Evolutionary conservation across 1,140 invertebrate species (phyloP), one percentile per base, ranked within the genome.

Genomic region (Lasaia peninsularis): DNA sequence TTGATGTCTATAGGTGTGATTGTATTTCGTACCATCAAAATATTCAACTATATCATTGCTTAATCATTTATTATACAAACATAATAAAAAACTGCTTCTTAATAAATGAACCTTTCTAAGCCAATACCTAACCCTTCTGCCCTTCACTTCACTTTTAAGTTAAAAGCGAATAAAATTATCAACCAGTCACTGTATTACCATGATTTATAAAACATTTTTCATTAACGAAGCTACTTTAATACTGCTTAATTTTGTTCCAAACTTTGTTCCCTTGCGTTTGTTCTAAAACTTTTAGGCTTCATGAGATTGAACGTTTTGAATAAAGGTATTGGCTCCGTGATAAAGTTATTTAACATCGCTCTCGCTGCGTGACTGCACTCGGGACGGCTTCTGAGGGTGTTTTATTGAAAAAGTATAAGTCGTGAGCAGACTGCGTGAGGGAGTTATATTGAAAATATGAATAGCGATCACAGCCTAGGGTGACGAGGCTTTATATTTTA

Each of bases 391-490:
- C 71, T 60, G 56, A 69, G 82, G 78, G 75, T 79, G 78, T 81
- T 88, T 88, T 88, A 86, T 86, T 88, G 82, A 86, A 88, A 88
- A 88, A 88, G 73, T 88, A 77, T 51, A 67, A 69, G 65, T 75
- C 85, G 85, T 86, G 84, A 83, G 66, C 70, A 52, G 85, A 85
- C 69, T 88, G 63, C 74, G 62, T 69, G 56, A 80, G 67, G 62
- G 66, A 54, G 66, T 66, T 65, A 65, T 58, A 65, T 67, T 67
- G 67, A 74, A 81, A 86, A 83, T 87, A 86, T 87, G 84, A 87
- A 83, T 88, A 82, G 75, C 82, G 78, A 80, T 72, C 58, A 64
- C 69, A 64, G 62, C 64, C 63, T 37, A 24, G 24, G n/a, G 31
- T 33, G 9, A 11, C 11, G 50, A 18, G 32, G 31, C 33, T 24